phyloP scores from a whole-genome alignment of 1,140 invertebrate species.

The Lordiphosa clarofinis region DNA sequence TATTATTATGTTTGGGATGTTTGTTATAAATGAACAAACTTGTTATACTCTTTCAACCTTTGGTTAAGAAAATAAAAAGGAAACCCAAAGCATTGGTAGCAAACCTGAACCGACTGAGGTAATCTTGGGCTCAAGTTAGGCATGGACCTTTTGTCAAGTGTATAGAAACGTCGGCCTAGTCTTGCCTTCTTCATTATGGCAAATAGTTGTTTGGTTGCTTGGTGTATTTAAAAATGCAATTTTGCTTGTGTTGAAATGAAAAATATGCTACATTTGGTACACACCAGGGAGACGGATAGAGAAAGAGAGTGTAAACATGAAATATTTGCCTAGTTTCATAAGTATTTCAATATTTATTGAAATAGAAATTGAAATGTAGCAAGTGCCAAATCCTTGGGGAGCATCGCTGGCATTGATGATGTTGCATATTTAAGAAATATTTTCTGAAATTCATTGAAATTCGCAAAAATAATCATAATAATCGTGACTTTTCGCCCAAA shows the following conservation, averaged over 20 bases:
- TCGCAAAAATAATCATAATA: not conserved
- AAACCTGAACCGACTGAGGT: no score
- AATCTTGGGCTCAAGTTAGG: no score
- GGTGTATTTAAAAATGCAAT: slow-evolving; percentile 70
- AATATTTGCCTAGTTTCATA: slow-evolving; percentile 53
- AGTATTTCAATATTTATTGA: slow-evolving; percentile 68
- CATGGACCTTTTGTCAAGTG: slow-evolving; percentile 41
- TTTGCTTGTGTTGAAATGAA: slow-evolving; percentile 63
- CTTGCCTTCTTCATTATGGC: slow-evolving; percentile 62
- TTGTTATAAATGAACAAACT: no score
- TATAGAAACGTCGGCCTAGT: slow-evolving; percentile 48
- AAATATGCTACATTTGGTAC: slow-evolving; percentile 53
- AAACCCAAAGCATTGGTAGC: no score
- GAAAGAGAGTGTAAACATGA: slow-evolving; percentile 20
- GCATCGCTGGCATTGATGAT: slow-evolving; percentile 30
- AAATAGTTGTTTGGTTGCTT: slow-evolving; percentile 43
- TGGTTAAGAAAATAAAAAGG: no score
- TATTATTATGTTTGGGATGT: no score
- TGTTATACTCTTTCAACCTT: no score
- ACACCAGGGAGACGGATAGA: slow-evolving; percentile 32
- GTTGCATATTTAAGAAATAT: not conserved
- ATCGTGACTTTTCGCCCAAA: not conserved
- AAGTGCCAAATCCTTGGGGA: not conserved
- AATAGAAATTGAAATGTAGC: slow-evolving; percentile 11
- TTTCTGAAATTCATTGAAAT: no score